Conservation (phyloP, 2,797 vertebrate species). For the Pseudomugil gertrudae region DNA sequence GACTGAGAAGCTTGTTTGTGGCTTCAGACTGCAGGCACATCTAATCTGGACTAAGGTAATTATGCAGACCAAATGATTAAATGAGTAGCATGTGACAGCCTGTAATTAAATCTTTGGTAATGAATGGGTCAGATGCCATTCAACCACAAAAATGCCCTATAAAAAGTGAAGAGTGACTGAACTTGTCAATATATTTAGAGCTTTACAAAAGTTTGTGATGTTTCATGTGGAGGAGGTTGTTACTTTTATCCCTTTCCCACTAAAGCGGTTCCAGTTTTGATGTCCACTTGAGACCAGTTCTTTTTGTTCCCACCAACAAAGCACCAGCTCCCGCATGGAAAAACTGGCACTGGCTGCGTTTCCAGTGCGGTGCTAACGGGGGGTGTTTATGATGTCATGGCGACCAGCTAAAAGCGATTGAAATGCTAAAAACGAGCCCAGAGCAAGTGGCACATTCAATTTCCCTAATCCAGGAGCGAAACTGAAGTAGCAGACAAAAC, state of each 20-base stretch:
- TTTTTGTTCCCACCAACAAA: neutral
- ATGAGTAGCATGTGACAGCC: constrained; percentile 59
- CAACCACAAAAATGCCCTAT: constrained; percentile 22
- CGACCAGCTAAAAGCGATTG: neutral
- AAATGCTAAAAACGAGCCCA: neutral
- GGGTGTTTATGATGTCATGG: neutral
- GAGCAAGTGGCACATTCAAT: neutral
- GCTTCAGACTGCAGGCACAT: constrained; percentile 33
- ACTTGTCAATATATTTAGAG: neutral
- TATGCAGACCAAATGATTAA: constrained; percentile 53
- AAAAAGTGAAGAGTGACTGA: constrained; percentile 25
- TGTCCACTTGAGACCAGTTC: neutral
- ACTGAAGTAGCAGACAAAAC: neutral
- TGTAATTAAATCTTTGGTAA: constrained; percentile 77
- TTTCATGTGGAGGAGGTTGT: neutral
- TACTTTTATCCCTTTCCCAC: neutral
- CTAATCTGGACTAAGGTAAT: constrained; percentile 56
- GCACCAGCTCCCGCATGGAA: neutral
- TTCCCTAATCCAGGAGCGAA: neutral
- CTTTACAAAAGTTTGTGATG: constrained; percentile 17
- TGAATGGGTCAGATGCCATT: constrained; percentile 64
- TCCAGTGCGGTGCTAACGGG: too few relatives aligned
- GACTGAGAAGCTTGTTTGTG: constrained; percentile 18
- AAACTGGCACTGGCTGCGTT: too few relatives aligned
- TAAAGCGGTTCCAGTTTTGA: neutral